phyloP scores from a whole-genome alignment of 2,888 invertebrate genomes.

The Shargacucullia verbasci region DNA sequence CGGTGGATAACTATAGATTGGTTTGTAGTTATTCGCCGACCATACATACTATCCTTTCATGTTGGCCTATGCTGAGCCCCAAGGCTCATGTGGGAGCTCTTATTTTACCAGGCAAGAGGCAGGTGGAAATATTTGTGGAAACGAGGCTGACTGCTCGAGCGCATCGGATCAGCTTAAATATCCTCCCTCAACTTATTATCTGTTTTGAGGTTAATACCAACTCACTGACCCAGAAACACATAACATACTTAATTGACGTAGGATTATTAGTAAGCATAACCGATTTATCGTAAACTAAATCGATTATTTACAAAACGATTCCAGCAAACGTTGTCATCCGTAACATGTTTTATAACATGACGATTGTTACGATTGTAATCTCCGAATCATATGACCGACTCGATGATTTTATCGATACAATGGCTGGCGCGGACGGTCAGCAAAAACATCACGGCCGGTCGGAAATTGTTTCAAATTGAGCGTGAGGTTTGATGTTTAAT shows the following conservation, averaged over 20 bases:
- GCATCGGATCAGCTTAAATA: too few species aligned
- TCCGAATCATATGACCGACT: conserved; percentile 56
- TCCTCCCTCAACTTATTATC: too few species aligned
- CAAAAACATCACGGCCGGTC: conserved; percentile 58
- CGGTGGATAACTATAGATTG: too few species aligned
- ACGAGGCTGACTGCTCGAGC: too few species aligned
- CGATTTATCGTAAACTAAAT: conserved; percentile 19
- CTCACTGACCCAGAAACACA: too few species aligned
- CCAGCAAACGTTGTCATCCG: conserved; percentile 25
- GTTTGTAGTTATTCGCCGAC: too few species aligned
- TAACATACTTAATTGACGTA: neutral
- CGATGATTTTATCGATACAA: conserved; percentile 67
- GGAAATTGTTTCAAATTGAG: conserved; percentile 59
- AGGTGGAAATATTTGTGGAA: too few species aligned
- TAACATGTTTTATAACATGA: conserved; percentile 44
- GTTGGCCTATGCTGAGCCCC: too few species aligned
- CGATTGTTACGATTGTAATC: conserved; percentile 63
- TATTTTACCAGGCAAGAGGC: too few species aligned
- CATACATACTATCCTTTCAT: too few species aligned
- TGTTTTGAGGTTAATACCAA: too few species aligned
- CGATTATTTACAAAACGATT: conserved; percentile 26
- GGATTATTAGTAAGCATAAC: neutral
- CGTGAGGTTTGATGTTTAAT: conserved; percentile 53
- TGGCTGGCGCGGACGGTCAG: conserved; percentile 57
- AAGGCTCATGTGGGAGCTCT: too few species aligned